Conservation (phyloP, 2,888 invertebrate genomes). For the Automeris io region DNA sequence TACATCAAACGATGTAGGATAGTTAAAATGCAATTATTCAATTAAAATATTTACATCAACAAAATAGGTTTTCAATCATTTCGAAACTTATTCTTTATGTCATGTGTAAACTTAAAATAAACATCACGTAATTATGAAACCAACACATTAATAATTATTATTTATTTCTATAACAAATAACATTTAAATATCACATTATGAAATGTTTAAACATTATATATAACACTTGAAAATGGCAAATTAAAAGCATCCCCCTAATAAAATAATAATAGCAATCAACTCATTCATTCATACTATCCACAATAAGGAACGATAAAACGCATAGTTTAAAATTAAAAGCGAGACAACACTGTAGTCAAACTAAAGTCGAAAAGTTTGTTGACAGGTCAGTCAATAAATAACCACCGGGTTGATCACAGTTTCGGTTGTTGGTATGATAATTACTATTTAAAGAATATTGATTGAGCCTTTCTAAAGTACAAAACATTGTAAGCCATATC, state of each 20-base stretch:
- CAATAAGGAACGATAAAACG: slow-evolving; percentile 2
- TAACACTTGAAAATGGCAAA: slow-evolving; percentile 61
- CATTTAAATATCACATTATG: slow-evolving; percentile 74
- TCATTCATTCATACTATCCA: slow-evolving; percentile 19
- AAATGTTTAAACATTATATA: slow-evolving; percentile 59
- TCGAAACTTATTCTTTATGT: slow-evolving; percentile 40
- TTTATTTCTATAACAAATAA: slow-evolving; percentile 71
- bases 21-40: slow-evolving; percentile 22
- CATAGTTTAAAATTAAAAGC: background rate
- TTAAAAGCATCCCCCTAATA: slow-evolving; percentile 31
- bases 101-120: slow-evolving; percentile 59
- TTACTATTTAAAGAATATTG: no score
- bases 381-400: background rate
- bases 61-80: slow-evolving; percentile 38
- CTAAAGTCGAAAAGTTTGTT: background rate
- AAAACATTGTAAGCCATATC: no score
- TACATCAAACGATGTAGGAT: slow-evolving; percentile 13
- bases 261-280: slow-evolving; percentile 31
- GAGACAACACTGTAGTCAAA: background rate
- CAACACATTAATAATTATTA: slow-evolving; percentile 50
- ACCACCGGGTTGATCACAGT: slow-evolving; percentile 5
- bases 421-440: slow-evolving; percentile 24
- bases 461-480: no score
- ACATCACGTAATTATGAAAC: slow-evolving; percentile 47
- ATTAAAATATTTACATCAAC: slow-evolving; percentile 49